Conservation (phyloP, 2,797 vertebrate species). For the Odontamblyopus rebecca region DNA sequence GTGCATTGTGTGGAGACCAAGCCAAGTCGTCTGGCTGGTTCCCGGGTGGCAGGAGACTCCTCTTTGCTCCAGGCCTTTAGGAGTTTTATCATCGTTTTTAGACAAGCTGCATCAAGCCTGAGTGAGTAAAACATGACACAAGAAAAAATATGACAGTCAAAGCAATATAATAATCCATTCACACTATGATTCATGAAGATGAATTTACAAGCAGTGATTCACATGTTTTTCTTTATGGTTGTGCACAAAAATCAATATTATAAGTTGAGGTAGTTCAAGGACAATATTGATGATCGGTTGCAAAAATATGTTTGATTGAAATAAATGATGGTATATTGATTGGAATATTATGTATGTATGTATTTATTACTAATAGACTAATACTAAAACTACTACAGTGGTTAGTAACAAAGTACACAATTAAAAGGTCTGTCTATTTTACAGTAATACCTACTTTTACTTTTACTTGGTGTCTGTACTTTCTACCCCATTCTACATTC, state of each 20-base stretch:
- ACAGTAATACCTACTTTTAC: no score
- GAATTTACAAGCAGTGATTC: not conserved
- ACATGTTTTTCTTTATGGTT: not conserved
- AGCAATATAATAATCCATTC: constrained; percentile 10
- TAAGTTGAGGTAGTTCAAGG: constrained; percentile 9
- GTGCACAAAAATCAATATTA: not conserved
- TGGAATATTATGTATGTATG: no score
- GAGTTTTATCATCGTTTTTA: constrained; percentile 31
- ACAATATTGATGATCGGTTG: constrained; percentile 26
- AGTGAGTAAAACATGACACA: constrained; percentile 29
- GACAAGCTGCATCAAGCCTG: constrained; percentile 34
- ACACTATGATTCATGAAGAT: constrained; percentile 13
- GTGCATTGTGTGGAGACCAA: constrained; percentile 19
- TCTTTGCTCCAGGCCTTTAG: constrained; percentile 28
- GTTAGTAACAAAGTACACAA: no score
- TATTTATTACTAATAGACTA: not conserved
- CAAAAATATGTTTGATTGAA: not conserved
- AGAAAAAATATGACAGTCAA: constrained; percentile 11
- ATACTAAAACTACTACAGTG: no score
- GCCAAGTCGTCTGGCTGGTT: constrained; percentile 10
- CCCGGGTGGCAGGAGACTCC: constrained; percentile 15
- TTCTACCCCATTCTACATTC: no score
- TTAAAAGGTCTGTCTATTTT: no score
- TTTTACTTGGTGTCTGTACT: no score
- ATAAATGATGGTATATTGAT: not conserved